Evolutionary conservation across 2,113 vertebrate species (phyloP), one percentile per base, ranked within the genome.

Genomic region (Ploceus nigricollis): DNA sequence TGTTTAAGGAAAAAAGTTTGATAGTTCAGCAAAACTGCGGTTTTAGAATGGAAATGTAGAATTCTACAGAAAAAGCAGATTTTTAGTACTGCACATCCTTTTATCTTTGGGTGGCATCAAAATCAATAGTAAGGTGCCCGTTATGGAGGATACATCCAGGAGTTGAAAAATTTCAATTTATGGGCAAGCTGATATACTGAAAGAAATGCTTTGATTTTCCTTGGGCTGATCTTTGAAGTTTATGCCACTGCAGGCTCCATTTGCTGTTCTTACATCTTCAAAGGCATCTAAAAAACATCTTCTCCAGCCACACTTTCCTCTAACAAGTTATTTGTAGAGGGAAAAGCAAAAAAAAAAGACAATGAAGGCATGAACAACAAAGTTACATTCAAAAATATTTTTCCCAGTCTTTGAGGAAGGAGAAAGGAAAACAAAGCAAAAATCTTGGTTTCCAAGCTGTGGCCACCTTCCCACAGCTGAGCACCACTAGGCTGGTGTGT

Each of bases 141-240:
- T 28, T 22, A 21, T 2, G 58, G 79, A 81, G 39, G 44, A 73
- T 22, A 64, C 40, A 50, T 37, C 50, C 33, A 73, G 58, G 48
- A 73, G 63, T 2, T 54, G 93, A 77, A 84, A 60, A 76, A 54
- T 94, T 94, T 80, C 78, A 91, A 61, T 93, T 94, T 85, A 57
- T 77, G 54, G 76, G 58, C 73, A 85, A 93, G 73, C 33, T 51
- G 86, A 83, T 87, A 58, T 10, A 78, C 76, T 92, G 68, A 31
- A 40, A 90, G 54, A 81, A 88, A 78, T 24, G 20, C 88, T 96
- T 94, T 96, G 88, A 94, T 96, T 93, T 84, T 93, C 66, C 60
- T 90, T 95, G 76, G 80, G 60, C 89, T 90, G 68, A 93, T 95
- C 90, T 96, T 96, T 97, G 93, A 96, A 93, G 96, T 95, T 95